Evolutionary conservation across 1,140 invertebrate species (phyloP).

Genomic region (Pseudomyrmex dendroicus): DNA sequence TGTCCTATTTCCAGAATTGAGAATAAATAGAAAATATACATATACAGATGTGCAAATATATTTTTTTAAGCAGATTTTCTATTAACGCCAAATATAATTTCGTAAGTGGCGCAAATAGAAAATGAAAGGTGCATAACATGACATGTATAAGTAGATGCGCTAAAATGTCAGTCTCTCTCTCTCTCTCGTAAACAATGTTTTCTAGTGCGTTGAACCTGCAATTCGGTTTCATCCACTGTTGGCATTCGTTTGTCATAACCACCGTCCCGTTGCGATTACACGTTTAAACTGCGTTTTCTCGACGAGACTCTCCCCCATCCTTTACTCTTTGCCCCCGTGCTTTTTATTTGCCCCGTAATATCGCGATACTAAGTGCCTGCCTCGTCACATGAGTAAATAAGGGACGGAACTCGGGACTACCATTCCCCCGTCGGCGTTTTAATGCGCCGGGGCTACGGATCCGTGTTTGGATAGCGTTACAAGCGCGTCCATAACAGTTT

Average conservation of each 20-base stretch:
- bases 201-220: background rate
- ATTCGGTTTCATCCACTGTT: background rate
- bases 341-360: constrained; percentile 74
- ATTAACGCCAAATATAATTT: no score
- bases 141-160: background rate
- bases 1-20: no score
- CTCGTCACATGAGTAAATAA: constrained; percentile 74
- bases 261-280: constrained; percentile 30
- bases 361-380: constrained; percentile 75
- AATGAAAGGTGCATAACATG: background rate
- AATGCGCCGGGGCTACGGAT: constrained; percentile 64
- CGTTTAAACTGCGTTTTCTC: constrained; percentile 57
- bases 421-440: constrained; percentile 56
- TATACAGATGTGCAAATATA: no score
- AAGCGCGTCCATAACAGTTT: constrained; percentile 62
- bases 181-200: background rate
- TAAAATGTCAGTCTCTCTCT: background rate
- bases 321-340: constrained; percentile 12
- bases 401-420: constrained; percentile 38
- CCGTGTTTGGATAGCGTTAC: constrained; percentile 73
- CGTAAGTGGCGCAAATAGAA: no score
- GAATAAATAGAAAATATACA: no score
- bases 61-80: no score
- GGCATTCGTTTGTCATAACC: constrained; percentile 16
- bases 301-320: background rate